Evolutionary conservation across 1,140 invertebrate genomes (phyloP), one percentile per base, ranked within the genome.

Genomic region (Drosophila auraria): DNA sequence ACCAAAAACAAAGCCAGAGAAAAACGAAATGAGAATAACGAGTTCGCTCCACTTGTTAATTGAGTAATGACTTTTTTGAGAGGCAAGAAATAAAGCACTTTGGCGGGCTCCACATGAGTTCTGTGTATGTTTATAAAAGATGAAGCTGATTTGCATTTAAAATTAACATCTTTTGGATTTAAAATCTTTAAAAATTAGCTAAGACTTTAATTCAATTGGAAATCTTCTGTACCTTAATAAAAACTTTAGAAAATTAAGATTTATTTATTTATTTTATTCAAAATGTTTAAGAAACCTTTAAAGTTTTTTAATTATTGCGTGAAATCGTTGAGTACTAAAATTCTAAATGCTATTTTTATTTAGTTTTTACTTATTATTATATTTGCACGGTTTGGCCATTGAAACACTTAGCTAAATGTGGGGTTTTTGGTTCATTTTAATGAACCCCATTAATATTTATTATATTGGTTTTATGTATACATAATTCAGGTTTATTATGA

Each of bases 11-110:
- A 77, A 50, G 42, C 40, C 33, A 38, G 11, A 51, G 47, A 49
- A 69, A 54, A 59, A 64, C 17, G 25, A 44, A 68, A 73, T 71
- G 53, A 62, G 61, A 40, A 74, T 53, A 78, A 65, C 58, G 63
- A 77, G 63, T 17, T 57, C 14, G 54, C 73, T 69, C 47, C 63
- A 77, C 30, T 78, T 68, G 74, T 70, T 78, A 78, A 78, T 78
- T 81, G 62, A 66, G 60, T 73, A 72, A 73, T 54, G 54, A 73
- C 74, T 54, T 56, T 38, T 44, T 51, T 44, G 45, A 51, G 47
- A 11, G 57, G 54, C 53, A 20, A 51, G 44, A 38, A 51, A 53
- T 23, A 44, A 60, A 45, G 33, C 42, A 68, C 25, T 60, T 65
- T 45, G 63, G 2, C 2, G 25, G 27, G 25, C 38, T n/a, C 9